Percentiles rank a stretch among this genome's conserved stretches.
These are phyloP conservation scores for Blera fallax DNA, from an alignment of 2,888 invertebrate genomes.

Conservation along the genomic window DNA sequence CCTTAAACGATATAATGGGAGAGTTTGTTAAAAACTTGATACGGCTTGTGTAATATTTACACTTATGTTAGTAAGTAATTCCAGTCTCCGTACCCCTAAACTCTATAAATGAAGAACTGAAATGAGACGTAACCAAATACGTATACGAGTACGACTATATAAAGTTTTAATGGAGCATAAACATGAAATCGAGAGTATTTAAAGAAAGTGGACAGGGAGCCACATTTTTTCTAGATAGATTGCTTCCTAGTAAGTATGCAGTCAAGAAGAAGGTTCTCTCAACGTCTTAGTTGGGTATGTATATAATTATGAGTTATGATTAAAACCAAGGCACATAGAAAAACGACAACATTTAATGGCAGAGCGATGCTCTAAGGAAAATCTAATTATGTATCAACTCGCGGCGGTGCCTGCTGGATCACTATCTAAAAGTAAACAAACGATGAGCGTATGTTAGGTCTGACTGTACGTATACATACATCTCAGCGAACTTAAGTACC, in stretches of 20 bases:
- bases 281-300: no score
- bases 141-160: no score
- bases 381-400: no score
- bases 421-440: no score
- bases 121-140: constrained; percentile 1
- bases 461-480: no score
- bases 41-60: constrained; percentile 16
- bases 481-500: no score
- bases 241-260: neutral
- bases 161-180: constrained; percentile 23
- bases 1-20: constrained; percentile 1
- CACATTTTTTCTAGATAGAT: neutral
- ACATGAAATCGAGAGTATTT: constrained; percentile 39
- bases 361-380: no score
- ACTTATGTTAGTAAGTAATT: neutral
- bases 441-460: no score
- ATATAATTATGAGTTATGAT: no score
- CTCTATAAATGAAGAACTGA: neutral
- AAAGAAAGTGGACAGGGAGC: neutral
- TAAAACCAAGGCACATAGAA: no score
- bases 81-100: neutral
- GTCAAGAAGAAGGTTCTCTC: neutral
- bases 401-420: no score
- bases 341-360: no score
- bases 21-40: neutral